These are phyloP conservation scores for Metalampra italica DNA, from an alignment of 2,888 invertebrate genomes.

Conservation along the genomic window DNA sequence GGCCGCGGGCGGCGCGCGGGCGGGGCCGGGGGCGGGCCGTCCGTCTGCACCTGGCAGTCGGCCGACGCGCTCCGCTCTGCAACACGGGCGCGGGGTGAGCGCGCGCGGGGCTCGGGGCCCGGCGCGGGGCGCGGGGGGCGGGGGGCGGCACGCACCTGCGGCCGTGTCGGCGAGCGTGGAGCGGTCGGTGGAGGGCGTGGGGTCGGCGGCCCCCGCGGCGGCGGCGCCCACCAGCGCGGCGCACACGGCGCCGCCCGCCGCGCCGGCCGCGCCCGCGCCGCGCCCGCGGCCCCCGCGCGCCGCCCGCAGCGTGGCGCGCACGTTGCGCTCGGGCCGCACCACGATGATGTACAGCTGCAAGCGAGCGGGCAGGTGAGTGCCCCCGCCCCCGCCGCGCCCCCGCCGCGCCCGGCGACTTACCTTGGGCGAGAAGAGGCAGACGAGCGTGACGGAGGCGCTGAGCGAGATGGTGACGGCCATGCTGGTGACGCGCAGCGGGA, in stretches of 20 bases:
- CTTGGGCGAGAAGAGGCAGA: constrained; percentile 96
- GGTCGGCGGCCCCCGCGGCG: constrained; percentile 36
- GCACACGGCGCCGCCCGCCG: constrained; percentile 32
- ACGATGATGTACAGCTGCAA: constrained; percentile 58
- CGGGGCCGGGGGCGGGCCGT: constrained; percentile 27
- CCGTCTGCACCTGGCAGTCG: constrained; percentile 46
- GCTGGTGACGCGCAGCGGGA: constrained; percentile 93
- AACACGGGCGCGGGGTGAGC: constrained; percentile 12
- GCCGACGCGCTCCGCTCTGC: background rate
- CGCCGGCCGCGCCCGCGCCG: constrained; percentile 22
- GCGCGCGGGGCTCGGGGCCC: too few species aligned
- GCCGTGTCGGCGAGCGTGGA: constrained; percentile 49
- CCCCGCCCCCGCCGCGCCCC: background rate
- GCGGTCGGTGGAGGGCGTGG: constrained; percentile 52
- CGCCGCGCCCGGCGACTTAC: constrained; percentile 73
- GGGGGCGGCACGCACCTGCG: too few species aligned
- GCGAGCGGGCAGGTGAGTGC: background rate
- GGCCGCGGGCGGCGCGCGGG: constrained; percentile 4
- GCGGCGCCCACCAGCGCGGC: constrained; percentile 45
- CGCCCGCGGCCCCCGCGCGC: constrained; percentile 41
- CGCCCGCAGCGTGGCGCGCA: constrained; percentile 55
- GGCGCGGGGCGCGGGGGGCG: too few species aligned
- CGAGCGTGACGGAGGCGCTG: constrained; percentile 95
- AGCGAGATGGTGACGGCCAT: constrained; percentile 97
- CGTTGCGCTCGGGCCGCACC: constrained; percentile 60